Evolutionary conservation across 2,113 vertebrate genomes (phyloP), one percentile per base, ranked within the genome.

Genomic region (Mesoclemmys tuberculata): DNA sequence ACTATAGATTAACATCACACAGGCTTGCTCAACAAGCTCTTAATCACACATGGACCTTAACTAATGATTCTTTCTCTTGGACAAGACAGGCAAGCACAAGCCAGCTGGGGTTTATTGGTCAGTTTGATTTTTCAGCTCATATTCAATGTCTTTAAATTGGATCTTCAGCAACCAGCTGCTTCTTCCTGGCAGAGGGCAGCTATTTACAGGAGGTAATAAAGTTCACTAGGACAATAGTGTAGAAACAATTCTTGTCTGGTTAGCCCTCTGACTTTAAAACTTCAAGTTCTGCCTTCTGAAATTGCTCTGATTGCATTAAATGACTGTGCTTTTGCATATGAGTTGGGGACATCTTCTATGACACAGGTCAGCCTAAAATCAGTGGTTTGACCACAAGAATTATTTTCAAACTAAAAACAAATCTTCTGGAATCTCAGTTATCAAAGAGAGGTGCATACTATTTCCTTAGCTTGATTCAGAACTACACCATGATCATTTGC

Each of bases 181-280:
- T 83, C n/a, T 71, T 83, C 51, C 74, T 56, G 19, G 2, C 0
- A 0, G 24, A 0, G 1, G 84, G 86, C 35, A 14, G 27, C 14
- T 89, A 79, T 78, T 52, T 56, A 8, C 1, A 89, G 71, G 2
- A 79, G 29, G 4, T 55, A 2, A 41, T 79, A 13, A 31, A 4
- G 92, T 84, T 21, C 85, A 29, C 2, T 21, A 82, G 5, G 49
- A 6, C 35, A 74, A 9, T 51, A 3, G 55, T 7, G 29, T 1
- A 48, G 18, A 92, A 88, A 82, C 88, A 61, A 74, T 41, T n/a
- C 2, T 1, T 48, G 19, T 44, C 4, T 2, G 77, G 9, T 61
- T 24, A 80, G 13, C 4, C 8, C 24, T 61, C 77, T 85, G 51
- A 16, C 71, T 90, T 78, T 10, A 31, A 91, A 12, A 14, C 82